Evolutionary conservation across 2,797 vertebrate species (phyloP).

Genomic region (Yasuhikotakia modesta): DNA sequence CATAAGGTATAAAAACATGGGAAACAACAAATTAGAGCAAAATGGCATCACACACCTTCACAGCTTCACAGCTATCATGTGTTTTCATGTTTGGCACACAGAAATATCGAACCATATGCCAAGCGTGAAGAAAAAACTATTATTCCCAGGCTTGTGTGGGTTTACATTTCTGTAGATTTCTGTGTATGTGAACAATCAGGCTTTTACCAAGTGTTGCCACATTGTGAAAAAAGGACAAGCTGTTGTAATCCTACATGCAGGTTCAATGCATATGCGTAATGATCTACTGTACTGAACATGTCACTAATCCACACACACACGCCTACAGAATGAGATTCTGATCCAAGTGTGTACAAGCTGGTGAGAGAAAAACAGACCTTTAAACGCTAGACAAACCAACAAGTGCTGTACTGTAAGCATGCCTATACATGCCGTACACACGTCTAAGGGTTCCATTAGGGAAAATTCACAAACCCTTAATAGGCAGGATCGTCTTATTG

Average conservation of each 20-base stretch:
- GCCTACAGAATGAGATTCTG: conserved; percentile 45
- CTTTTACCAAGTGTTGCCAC: neutral
- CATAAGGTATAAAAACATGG: neutral
- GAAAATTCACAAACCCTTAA: neutral
- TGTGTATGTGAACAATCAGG: neutral
- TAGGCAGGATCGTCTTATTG: too few species aligned
- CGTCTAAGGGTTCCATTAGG: neutral
- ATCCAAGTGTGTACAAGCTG: conserved; percentile 54
- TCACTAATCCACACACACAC: conserved; percentile 64
- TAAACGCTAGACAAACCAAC: conserved; percentile 53
- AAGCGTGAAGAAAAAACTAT: neutral
- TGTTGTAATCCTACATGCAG: conserved; percentile 15
- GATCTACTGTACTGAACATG: conserved; percentile 57
- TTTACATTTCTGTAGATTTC: neutral
- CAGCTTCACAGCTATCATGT: neutral
- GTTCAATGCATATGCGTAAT: neutral
- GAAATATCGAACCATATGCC: neutral
- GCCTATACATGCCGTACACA: too few species aligned
- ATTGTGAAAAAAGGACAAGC: neutral
- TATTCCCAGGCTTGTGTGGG: neutral
- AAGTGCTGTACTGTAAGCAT: neutral
- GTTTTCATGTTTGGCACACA: neutral
- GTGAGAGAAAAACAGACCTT: conserved; percentile 8
- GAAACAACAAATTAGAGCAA: neutral
- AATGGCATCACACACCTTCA: neutral